A percentile compares a stretch with the other conserved stretches of the same genome.
Conservation (phyloP, 35 echinoderm and acorn worm genomes). For the Stichopus chloronotus region DNA sequence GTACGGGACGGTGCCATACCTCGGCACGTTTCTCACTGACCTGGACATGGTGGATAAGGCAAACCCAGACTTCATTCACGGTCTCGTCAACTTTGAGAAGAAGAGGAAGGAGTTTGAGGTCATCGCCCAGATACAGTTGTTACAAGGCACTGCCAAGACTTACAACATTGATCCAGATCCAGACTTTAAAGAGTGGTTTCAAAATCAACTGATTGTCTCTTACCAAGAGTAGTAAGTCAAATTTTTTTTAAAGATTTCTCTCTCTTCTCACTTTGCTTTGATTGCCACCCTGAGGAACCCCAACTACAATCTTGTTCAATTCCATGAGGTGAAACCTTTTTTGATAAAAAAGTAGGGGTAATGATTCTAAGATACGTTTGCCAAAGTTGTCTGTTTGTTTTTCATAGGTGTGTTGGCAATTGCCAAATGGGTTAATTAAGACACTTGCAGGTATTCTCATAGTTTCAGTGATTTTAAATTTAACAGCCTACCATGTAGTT, state of each 20-base stretch:
- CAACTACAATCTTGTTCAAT: neutral
- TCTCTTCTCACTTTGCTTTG: no score
- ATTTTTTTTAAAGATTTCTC: neutral
- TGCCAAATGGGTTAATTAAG: no score
- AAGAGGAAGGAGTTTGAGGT: conserved; percentile 99
- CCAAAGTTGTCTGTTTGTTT: no score
- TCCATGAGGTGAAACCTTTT: no score
- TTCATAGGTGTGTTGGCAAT: no score
- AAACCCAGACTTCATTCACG: conserved; percentile 76
- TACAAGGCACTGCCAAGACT: conserved; percentile 87
- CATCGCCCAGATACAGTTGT: conserved; percentile 90
- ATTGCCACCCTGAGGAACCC: neutral
- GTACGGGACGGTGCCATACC: conserved; percentile 92
- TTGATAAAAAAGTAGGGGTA: no score
- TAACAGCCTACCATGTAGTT: no score
- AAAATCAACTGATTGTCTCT: conserved; percentile 60
- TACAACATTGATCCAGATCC: conserved; percentile 74
- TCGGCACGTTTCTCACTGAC: conserved; percentile 96
- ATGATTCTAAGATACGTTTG: no score
- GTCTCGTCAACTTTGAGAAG: conserved; percentile 97
- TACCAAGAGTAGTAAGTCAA: conserved; percentile 88
- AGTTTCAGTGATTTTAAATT: no score
- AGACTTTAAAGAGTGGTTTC: conserved; percentile 86
- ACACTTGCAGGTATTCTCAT: no score
- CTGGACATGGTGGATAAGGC: conserved; percentile 94